Conservation (phyloP, 2,888 invertebrate genomes). For the Oxyscelio sp. region DNA sequence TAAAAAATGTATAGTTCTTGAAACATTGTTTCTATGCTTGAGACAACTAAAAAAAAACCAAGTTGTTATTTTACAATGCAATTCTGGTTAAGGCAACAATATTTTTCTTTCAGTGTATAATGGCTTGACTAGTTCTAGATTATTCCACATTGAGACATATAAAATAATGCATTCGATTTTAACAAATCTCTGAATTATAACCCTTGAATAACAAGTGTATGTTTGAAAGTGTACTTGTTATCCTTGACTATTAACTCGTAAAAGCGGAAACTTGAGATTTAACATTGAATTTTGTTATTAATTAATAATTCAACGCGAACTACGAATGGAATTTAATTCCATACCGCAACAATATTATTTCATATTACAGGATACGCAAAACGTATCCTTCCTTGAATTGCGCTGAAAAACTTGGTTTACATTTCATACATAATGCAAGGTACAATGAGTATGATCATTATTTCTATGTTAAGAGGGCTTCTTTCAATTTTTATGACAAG, state of each 20-base stretch:
- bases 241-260: neutral
- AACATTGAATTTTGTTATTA: neutral
- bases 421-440: conserved; percentile 4
- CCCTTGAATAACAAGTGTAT: neutral
- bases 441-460: conserved; percentile 10
- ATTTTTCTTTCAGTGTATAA: too few species aligned
- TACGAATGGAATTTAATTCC: conserved; percentile 1
- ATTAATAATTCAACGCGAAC: conserved; percentile 11
- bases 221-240: conserved; percentile 14
- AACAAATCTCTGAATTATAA: conserved; percentile 4
- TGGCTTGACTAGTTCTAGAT: neutral
- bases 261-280: conserved; percentile 8
- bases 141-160: too few species aligned
- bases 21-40: too few species aligned
- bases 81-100: too few species aligned
- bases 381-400: neutral
- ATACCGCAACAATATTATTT: neutral
- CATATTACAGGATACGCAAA: neutral
- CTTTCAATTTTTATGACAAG: conserved; percentile 13
- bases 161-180: conserved; percentile 18
- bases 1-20: too few species aligned
- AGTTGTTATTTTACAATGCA: too few species aligned
- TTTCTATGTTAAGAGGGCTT: neutral
- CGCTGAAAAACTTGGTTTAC: conserved; percentile 2
- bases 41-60: too few species aligned